A percentile compares a stretch with the other conserved stretches of the same genome.
Evolutionary conservation across 2,113 vertebrate species (phyloP).

Genomic region (Climacteris rufus): DNA sequence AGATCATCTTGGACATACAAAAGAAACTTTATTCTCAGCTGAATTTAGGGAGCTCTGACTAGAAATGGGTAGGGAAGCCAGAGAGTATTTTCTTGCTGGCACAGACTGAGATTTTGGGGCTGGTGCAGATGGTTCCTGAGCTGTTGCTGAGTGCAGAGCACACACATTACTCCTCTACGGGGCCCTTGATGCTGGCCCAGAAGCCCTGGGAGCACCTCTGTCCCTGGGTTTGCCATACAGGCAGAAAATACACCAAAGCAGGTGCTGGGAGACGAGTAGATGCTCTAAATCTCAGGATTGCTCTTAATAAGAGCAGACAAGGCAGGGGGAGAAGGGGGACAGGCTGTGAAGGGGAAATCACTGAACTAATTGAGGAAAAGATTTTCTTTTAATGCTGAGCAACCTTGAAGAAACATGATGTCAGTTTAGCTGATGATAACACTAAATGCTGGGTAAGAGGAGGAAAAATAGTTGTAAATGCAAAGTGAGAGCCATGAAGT

Average conservation of each 20-base stretch:
- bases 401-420: neutral
- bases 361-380: neutral
- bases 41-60: neutral
- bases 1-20: neutral
- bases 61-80: neutral
- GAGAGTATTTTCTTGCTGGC: neutral
- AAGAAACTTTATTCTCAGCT: neutral
- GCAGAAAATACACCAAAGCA: neutral
- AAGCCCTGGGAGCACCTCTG: neutral
- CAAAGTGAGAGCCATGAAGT: neutral
- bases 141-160: neutral
- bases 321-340: rapidly evolving
- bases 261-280: neutral
- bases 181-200: neutral
- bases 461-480: neutral
- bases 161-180: neutral
- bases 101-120: neutral
- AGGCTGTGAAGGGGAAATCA: neutral
- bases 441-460: neutral
- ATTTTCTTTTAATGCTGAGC: neutral
- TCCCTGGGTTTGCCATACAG: neutral
- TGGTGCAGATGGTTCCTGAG: neutral
- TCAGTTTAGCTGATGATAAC: neutral
- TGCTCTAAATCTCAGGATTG: neutral
- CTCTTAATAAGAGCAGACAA: neutral